Percentiles rank a stretch among this genome's conserved stretches.
Evolutionary conservation across 2,797 vertebrate species (phyloP).

Genomic region (Alosa sapidissima): DNA sequence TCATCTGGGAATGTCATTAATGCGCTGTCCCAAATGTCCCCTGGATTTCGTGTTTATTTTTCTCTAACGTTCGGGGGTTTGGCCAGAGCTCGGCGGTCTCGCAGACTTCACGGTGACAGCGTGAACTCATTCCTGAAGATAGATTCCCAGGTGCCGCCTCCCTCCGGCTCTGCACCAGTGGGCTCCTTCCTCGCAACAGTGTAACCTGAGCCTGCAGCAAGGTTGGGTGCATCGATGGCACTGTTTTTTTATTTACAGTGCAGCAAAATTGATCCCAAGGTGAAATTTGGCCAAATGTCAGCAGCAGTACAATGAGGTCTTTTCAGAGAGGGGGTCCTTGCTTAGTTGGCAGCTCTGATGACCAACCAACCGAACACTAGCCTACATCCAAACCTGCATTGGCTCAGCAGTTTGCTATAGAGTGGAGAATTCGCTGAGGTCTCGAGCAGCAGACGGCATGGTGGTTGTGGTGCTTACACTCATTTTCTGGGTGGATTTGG

Average conservation of each 20-base stretch:
- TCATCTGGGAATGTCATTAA: slow-evolving; percentile 71
- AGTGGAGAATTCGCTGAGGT: neutral
- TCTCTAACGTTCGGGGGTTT: slow-evolving; percentile 5
- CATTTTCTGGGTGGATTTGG: slow-evolving; percentile 47
- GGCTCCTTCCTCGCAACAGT: neutral
- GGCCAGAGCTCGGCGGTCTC: neutral
- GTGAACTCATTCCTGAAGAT: slow-evolving; percentile 17
- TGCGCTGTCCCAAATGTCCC: slow-evolving; percentile 48
- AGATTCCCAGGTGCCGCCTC: neutral
- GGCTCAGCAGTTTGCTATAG: neutral
- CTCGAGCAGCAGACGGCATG: neutral
- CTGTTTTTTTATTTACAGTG: slow-evolving; percentile 10
- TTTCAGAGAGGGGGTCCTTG: neutral
- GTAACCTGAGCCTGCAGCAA: neutral
- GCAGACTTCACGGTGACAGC: slow-evolving; percentile 4
- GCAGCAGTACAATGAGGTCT: neutral
- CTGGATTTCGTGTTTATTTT: slow-evolving; percentile 48
- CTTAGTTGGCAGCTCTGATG: neutral
- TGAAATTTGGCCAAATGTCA: slow-evolving; percentile 21
- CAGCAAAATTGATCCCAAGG: slow-evolving; percentile 22
- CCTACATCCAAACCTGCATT: neutral
- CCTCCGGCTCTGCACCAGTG: neutral
- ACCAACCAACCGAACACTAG: neutral
- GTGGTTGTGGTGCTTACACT: neutral
- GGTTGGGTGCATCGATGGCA: neutral